These are phyloP conservation scores for Porites divaricata DNA, from an alignment of 92 coral and sea anemone genomes.

Conservation along the genomic window DNA sequence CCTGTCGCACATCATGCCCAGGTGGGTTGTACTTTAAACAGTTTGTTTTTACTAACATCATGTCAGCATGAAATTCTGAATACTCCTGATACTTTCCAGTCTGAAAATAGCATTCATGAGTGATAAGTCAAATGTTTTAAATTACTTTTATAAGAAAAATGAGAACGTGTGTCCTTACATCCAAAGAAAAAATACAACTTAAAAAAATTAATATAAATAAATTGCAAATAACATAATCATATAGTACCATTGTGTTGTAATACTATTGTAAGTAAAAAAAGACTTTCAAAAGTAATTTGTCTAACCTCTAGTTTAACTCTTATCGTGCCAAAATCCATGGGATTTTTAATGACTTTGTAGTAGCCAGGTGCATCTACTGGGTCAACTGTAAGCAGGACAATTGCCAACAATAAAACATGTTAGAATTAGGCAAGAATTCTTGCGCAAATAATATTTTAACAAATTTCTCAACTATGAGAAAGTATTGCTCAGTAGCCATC, in stretches of 20 bases:
- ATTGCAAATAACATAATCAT: too few relatives aligned
- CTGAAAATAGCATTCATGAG: slow-evolving; percentile 32
- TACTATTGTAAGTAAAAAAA: too few relatives aligned
- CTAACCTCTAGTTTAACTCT: slow-evolving; percentile 88
- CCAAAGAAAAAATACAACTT: too few relatives aligned
- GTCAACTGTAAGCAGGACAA: slow-evolving; percentile 67
- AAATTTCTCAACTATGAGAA: too few relatives aligned
- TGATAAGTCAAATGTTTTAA: too few relatives aligned
- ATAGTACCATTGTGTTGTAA: too few relatives aligned
- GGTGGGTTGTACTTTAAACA: slow-evolving; percentile 96
- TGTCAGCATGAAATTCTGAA: slow-evolving; percentile 84
- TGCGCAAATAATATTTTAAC: too few relatives aligned
- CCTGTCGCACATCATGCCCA: slow-evolving; percentile 92
- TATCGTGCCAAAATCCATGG: slow-evolving; percentile 96
- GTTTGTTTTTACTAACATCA: slow-evolving; percentile 91
- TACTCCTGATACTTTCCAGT: slow-evolving; percentile 77
- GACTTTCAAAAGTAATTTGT: neutral
- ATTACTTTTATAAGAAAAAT: too few relatives aligned
- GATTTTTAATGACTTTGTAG: slow-evolving; percentile 86
- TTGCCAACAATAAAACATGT: neutral
- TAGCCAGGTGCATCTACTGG: slow-evolving; percentile 97
- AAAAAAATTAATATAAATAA: too few relatives aligned
- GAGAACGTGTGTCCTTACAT: too few relatives aligned
- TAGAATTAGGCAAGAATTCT: too few relatives aligned
- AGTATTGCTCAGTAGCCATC: too few relatives aligned